phyloP scores from a whole-genome alignment of 35 echinoderm and acorn worm genomes.

The Heliocidaris tuberculata region DNA sequence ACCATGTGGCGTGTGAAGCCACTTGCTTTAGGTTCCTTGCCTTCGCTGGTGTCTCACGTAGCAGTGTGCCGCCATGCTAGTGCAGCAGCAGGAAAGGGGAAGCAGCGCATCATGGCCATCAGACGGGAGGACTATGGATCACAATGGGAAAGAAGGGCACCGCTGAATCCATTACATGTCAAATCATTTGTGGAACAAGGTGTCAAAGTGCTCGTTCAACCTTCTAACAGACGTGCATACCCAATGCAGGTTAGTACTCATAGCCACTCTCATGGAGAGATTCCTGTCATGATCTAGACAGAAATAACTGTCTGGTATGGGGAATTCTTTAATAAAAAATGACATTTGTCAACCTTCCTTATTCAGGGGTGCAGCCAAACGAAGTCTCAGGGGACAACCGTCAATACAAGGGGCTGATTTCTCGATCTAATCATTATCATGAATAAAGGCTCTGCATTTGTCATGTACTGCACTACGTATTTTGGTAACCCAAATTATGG shows the following conservation, averaged over 20 bases:
- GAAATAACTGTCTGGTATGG: too few species aligned
- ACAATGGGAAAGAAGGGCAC: conserved; percentile 89
- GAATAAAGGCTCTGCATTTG: too few species aligned
- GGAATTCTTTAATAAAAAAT: too few species aligned
- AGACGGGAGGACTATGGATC: conserved; percentile 92
- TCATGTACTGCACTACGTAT: too few species aligned
- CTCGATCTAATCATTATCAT: too few species aligned
- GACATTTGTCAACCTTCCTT: too few species aligned
- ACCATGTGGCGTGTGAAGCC: conserved; percentile 26
- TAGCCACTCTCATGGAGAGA: neutral
- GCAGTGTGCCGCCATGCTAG: conserved; percentile 2
- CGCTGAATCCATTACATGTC: conserved; percentile 78
- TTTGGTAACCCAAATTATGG: too few species aligned
- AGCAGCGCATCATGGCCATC: conserved; percentile 68
- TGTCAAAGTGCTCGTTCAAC: conserved; percentile 82
- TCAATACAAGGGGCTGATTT: too few species aligned
- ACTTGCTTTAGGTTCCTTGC: neutral
- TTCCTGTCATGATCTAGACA: too few species aligned
- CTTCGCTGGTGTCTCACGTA: neutral
- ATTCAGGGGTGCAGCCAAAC: too few species aligned
- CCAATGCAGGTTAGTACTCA: conserved; percentile 76
- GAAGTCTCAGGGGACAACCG: too few species aligned
- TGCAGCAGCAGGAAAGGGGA: neutral
- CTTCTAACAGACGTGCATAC: conserved; percentile 91
- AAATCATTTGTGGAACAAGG: conserved; percentile 72